Evolutionary conservation across 2,113 vertebrate genomes (phyloP).

Genomic region (Leucopternis melanops): DNA sequence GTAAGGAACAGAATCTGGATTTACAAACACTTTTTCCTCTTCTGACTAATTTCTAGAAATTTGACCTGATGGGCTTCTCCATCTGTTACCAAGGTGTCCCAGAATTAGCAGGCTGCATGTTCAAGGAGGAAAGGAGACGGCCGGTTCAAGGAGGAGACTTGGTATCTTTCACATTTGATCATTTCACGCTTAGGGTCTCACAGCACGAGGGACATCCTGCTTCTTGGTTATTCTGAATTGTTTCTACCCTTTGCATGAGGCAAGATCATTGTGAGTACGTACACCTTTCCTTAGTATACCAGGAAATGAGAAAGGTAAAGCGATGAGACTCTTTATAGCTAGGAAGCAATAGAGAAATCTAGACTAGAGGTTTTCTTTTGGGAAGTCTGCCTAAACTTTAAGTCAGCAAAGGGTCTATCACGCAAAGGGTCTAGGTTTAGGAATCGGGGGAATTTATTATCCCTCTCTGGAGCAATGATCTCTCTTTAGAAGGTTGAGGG

Average conservation of each 20-base stretch:
- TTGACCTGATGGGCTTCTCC: neutral
- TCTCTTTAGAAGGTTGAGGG: constrained; percentile 25
- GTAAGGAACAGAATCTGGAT: neutral
- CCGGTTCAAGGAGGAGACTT: neutral
- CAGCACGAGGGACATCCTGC: neutral
- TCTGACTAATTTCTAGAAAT: neutral
- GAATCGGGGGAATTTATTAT: neutral
- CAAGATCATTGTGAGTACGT: accelerated
- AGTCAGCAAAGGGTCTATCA: neutral
- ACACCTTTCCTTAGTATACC: accelerated
- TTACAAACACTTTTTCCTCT: neutral
- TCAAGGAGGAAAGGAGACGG: neutral
- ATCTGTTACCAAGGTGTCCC: neutral
- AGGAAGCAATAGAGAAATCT: neutral
- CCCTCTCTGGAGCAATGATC: neutral
- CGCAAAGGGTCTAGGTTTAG: neutral
- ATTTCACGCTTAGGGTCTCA: neutral
- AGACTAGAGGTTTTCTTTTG: neutral
- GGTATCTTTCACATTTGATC: neutral
- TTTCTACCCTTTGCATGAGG: neutral
- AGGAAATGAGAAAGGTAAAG: neutral
- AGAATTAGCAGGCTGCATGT: neutral
- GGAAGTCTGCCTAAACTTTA: neutral
- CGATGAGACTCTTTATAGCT: neutral
- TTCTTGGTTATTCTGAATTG: neutral